Percentiles rank a stretch among this genome's conserved stretches.
These are phyloP conservation scores for Dendrocincla fuliginosa DNA, from an alignment of 2,797 vertebrate genomes.

Conservation along the genomic window DNA sequence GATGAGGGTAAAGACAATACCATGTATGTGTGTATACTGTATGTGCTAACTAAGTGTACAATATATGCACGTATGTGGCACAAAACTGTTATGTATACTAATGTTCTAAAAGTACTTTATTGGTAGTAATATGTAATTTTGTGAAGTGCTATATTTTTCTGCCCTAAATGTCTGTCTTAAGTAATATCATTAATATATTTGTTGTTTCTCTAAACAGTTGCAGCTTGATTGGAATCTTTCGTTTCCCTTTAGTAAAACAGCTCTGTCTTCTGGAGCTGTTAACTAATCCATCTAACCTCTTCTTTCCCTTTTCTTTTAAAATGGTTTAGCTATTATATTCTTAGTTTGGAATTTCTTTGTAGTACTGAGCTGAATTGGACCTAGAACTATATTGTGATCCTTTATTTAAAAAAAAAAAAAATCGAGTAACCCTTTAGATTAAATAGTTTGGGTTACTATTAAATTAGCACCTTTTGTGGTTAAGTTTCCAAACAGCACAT, in stretches of 20 bases:
- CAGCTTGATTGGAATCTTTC: slow-evolving; percentile 74
- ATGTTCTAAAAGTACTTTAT: slow-evolving; percentile 62
- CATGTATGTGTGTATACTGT: slow-evolving; percentile 68
- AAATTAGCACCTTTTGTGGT: neutral
- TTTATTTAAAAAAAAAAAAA: neutral
- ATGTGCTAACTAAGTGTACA: slow-evolving; percentile 59
- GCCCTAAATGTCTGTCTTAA: slow-evolving; percentile 69
- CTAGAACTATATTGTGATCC: neutral
- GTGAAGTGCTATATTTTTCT: slow-evolving; percentile 69
- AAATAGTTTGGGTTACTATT: slow-evolving; percentile 32
- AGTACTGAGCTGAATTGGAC: neutral
- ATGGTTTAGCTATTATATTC: slow-evolving; percentile 8
- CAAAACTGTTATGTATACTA: slow-evolving; percentile 41
- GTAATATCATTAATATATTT: slow-evolving; percentile 76
- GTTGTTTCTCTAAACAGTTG: slow-evolving; percentile 78
- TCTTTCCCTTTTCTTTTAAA: slow-evolving; percentile 62
- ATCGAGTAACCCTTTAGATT: slow-evolving; percentile 19
- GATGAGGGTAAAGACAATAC: neutral
- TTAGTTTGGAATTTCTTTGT: neutral
- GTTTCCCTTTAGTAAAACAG: slow-evolving; percentile 70
- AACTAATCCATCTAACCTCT: slow-evolving; percentile 69
- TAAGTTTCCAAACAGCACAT: slow-evolving; percentile 5
- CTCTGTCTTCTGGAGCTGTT: slow-evolving; percentile 70
- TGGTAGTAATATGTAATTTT: slow-evolving; percentile 62
- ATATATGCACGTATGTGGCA: slow-evolving; percentile 62